Evolutionary conservation across 1,140 invertebrate species (phyloP), one percentile per base, ranked within the genome.

Genomic region (Mesaphorura yosii): DNA sequence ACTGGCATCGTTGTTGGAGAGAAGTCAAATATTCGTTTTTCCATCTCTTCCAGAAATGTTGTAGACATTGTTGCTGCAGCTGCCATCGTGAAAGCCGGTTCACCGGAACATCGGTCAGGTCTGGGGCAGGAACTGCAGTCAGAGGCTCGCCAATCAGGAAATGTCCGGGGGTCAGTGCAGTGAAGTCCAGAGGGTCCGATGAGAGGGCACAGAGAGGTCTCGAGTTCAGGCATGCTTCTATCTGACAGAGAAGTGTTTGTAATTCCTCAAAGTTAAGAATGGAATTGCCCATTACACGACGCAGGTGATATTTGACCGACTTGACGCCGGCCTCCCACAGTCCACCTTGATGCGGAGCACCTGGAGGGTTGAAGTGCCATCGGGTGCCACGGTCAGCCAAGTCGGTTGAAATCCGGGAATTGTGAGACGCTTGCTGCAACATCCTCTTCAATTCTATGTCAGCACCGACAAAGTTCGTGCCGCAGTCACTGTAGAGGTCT

Each of bases 401-500:
- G 22, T 20, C 29, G 3, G 29, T 31, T 19, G 3, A 5, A 19
- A 48, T 31, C 4, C 5, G 5, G 23, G 5, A 6, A 46, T 31
- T 31, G 6, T 29, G 15, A 17, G 12, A 14, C 15, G 5, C 14
- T 25, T 5, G 4, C 19, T 6, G 23, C 37, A 17, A 31, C 19
- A 34, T 31, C 19, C 12, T 10, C 28, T 28, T 48, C 15, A 63
- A 25, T 25, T 60, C 48, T 19, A 49, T 54, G 4, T 57, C 41
- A 0, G 66, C 61, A 14, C 68, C 68, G 14, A 60, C 38, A 57
- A 73, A 72, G 55, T 71, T 72, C 1, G 66, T 71, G 19, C 67
- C 70, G 44, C 66, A 65, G 48, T 73, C 71, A 26, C 53, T 66
- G 44, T 65, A 66, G 1, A 73, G 53, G 38, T 64, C 31, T 3